phyloP scores from a whole-genome alignment of 2,797 vertebrate species.

The Sarcophilus harrisii region DNA sequence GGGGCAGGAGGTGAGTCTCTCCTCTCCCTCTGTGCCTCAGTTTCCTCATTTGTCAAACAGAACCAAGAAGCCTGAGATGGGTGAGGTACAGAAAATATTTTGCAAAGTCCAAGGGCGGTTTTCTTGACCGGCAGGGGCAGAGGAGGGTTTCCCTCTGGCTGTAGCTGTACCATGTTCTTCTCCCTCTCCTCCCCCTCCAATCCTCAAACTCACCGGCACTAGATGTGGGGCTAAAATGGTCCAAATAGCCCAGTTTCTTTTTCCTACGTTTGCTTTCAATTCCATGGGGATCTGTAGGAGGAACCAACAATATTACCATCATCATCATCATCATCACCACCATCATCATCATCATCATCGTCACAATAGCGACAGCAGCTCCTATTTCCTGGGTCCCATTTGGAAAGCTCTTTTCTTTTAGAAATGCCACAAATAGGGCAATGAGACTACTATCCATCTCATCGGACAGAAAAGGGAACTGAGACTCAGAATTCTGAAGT shows the following conservation, averaged over 20 bases:
- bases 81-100: not conserved
- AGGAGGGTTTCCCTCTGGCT: not conserved
- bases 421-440: not conserved
- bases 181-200: not conserved
- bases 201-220: slow-evolving; percentile 69
- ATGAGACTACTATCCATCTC: not conserved
- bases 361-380: not conserved
- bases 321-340: not conserved
- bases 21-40: not conserved
- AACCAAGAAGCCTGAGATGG: not conserved
- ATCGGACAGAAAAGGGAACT: not conserved
- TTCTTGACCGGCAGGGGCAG: not conserved
- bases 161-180: not conserved
- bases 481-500: not conserved
- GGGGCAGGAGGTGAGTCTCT: not conserved
- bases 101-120: not conserved
- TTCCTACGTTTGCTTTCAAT: slow-evolving; percentile 82
- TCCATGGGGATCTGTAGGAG: slow-evolving; percentile 80
- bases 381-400: not conserved
- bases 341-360: not conserved
- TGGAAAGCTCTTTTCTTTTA: not conserved
- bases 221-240: slow-evolving; percentile 72
- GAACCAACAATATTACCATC: too few species aligned
- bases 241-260: slow-evolving; percentile 78
- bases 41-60: not conserved